Percentiles rank a stretch among this genome's conserved stretches.
These are phyloP conservation scores for Drosophila repletoides DNA, from an alignment of 1,140 invertebrate species.

Conservation along the genomic window DNA sequence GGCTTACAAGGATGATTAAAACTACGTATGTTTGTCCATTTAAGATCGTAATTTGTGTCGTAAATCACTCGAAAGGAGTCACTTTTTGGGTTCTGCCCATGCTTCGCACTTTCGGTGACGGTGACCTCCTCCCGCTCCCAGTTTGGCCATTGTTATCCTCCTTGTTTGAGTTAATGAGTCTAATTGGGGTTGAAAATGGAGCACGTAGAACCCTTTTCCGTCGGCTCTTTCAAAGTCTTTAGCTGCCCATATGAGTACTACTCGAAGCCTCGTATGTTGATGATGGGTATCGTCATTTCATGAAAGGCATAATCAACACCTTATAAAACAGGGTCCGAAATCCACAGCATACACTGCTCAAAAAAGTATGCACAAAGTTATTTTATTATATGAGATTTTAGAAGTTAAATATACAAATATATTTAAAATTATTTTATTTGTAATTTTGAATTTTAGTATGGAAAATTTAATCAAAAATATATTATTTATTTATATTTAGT, in stretches of 20 bases:
- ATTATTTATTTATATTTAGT: too few species aligned
- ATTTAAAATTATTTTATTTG: too few species aligned
- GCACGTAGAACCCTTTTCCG: constrained; percentile 60
- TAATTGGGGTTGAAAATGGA: constrained; percentile 72
- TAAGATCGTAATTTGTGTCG: constrained; percentile 75
- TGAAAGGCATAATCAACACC: constrained; percentile 78
- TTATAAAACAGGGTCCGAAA: constrained; percentile 57
- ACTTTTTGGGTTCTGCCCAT: constrained; percentile 40
- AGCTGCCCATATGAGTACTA: constrained; percentile 40
- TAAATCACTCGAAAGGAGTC: constrained; percentile 71
- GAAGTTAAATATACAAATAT: too few species aligned
- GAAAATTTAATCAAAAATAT: too few species aligned
- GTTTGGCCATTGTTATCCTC: constrained; percentile 47
- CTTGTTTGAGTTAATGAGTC: constrained; percentile 63
- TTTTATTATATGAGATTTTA: too few species aligned
- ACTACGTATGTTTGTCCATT: constrained; percentile 80
- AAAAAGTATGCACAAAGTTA: too few species aligned
- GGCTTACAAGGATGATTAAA: constrained; percentile 74
- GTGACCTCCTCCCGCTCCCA: too few species aligned
- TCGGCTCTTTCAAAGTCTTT: constrained; percentile 32
- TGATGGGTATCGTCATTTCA: constrained; percentile 42
- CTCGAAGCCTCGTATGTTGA: too few species aligned
- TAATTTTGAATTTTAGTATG: too few species aligned
- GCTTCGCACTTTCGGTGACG: constrained; percentile 61
- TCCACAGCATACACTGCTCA: constrained; percentile 20